Base-by-base conservation (phyloP, 1,140 invertebrate species). In the Ostrea edulis region DNA sequence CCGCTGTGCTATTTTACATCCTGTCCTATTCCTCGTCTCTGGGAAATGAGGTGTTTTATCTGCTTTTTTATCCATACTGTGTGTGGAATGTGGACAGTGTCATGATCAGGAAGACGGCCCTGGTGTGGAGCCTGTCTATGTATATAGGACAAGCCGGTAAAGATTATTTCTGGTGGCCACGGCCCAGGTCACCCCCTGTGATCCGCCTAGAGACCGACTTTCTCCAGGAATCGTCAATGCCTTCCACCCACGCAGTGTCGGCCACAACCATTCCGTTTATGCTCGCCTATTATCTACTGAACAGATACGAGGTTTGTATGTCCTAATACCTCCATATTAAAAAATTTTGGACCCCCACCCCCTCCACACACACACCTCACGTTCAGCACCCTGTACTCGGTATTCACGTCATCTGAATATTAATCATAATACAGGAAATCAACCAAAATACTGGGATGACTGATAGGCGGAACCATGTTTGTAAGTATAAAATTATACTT, bases 221-320 rank as follows among this genome's bases (percentile, higher is more conserved):
- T 97, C 96, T 98, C 97, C 97, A 97, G 89, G 98, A 98, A 94
- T 98, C 98, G 96, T 98, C 98, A 44, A 98, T 99, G 97, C 98
- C 98, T 14, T 98, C 98, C 5, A 98, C 98, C 2, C 98, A 99
- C 95, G 98, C 98, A 5, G 98, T 98, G 97, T 97, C 98, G 71
- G 97, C 97, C 5, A 96, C 97, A 25, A 97, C 97, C 0, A 97
- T 99, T 92, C 98, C 98, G 77, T 97, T 98, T 94, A 97, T 97
- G 20, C 96, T 98, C 81, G 93, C 98, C 85, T 95, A 97, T 86
- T 97, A 97, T 91, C 97, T 97, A 8, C 96, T 97, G 93, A 96
- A 97, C 93, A 95, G 97, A 95, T 98, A 98, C 94, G 96, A 97
- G 97, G 96, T 97, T 96, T 86, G 94, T 83, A 52, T 53, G 4